A percentile compares a stretch with the other conserved stretches of the same genome.
These are phyloP conservation scores for Microctenopoma stevenorrisi DNA, from an alignment of 2,797 vertebrate genomes.

Conservation along the genomic window DNA sequence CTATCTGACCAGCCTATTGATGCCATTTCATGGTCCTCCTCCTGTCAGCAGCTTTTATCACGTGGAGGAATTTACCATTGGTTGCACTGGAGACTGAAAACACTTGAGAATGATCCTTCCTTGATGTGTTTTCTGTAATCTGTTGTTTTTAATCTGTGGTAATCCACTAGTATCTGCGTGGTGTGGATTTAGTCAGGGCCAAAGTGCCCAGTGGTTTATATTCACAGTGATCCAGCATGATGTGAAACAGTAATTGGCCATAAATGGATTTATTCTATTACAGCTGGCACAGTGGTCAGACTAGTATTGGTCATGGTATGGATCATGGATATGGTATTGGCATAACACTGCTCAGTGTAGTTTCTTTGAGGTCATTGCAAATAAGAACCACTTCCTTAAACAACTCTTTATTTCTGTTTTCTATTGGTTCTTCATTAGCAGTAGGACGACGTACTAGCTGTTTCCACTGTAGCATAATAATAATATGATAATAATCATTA, in stretches of 20 bases:
- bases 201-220: slow-evolving; percentile 48
- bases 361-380: no score
- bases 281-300: slow-evolving; percentile 38
- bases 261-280: slow-evolving; percentile 66
- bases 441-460: background rate
- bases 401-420: background rate
- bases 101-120: slow-evolving; percentile 8
- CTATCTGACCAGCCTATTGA: background rate
- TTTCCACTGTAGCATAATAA: background rate
- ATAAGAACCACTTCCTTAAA: background rate
- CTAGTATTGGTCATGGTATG: slow-evolving; percentile 46
- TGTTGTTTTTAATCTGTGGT: slow-evolving; percentile 63
- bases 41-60: slow-evolving; percentile 1
- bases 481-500: no score
- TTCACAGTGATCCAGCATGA: slow-evolving; percentile 34
- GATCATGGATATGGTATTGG: background rate
- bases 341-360: slow-evolving; percentile 16
- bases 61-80: background rate
- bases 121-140: slow-evolving; percentile 26
- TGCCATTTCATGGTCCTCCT: background rate
- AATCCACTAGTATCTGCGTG: slow-evolving; percentile 56
- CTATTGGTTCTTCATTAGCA: slow-evolving; percentile 10
- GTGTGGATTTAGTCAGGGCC: slow-evolving; percentile 18
- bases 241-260: slow-evolving; percentile 54
- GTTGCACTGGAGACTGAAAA: slow-evolving; percentile 6